Evolutionary conservation across 2,113 vertebrate species (phyloP).

Genomic region (Gobiocypris rarus): DNA sequence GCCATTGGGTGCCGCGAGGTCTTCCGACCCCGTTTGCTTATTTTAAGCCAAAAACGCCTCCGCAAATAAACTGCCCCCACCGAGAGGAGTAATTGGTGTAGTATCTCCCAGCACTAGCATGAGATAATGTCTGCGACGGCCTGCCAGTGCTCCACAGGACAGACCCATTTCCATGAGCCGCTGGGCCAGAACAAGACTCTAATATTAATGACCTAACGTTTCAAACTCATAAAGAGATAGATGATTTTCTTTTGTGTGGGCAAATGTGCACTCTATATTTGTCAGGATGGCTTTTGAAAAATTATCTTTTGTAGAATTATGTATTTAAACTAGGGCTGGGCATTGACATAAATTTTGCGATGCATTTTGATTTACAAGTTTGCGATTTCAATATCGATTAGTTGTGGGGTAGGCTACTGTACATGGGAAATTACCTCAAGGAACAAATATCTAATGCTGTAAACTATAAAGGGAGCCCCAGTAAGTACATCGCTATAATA

Average conservation of each 20-base stretch:
- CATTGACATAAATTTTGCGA: too few species aligned
- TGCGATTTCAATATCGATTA: too few species aligned
- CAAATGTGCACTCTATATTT: slow-evolving; percentile 6
- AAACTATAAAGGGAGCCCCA: too few species aligned
- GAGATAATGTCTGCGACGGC: slow-evolving; percentile 36
- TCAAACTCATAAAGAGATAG: not conserved
- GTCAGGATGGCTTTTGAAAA: not conserved
- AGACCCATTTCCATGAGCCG: slow-evolving; percentile 39
- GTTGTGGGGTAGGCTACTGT: too few species aligned
- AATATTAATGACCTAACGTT: slow-evolving; percentile 11
- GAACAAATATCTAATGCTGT: too few species aligned
- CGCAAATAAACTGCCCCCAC: slow-evolving; percentile 53
- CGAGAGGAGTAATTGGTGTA: slow-evolving; percentile 57
- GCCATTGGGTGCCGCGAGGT: slow-evolving; percentile 17
- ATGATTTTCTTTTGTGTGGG: not conserved
- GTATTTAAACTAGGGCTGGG: not conserved
- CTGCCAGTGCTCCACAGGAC: slow-evolving; percentile 44
- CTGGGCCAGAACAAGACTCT: not conserved
- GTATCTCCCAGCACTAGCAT: slow-evolving; percentile 46
- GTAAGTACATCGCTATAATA: too few species aligned
- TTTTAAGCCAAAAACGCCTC: slow-evolving; percentile 53
- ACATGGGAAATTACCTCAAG: too few species aligned
- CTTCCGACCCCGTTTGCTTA: slow-evolving; percentile 23
- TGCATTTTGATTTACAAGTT: too few species aligned
- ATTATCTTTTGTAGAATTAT: not conserved